Evolutionary conservation across 2,888 invertebrate species (phyloP).

Genomic region (Drosophila helvetica): DNA sequence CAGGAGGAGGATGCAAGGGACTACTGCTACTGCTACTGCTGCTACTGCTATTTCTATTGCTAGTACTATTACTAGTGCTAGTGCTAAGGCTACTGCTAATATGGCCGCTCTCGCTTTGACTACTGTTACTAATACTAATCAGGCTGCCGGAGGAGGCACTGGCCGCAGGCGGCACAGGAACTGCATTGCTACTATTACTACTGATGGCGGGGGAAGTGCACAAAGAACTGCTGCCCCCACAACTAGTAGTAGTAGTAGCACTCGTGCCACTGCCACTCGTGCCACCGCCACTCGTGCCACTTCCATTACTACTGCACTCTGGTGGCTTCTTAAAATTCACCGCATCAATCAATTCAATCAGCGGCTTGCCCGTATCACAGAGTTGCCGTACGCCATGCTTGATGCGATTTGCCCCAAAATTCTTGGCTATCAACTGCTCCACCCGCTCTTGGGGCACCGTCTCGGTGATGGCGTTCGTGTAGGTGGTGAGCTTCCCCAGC

Average conservation of each 20-base stretch:
- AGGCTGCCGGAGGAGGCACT: conserved; percentile 62
- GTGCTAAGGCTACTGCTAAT: conserved; percentile 69
- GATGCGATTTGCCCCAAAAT: conserved; percentile 84
- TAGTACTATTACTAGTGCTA: conserved; percentile 61
- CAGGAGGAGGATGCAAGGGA: conserved; percentile 25
- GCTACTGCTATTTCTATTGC: conserved; percentile 48
- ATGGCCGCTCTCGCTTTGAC: conserved; percentile 76
- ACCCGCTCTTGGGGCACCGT: conserved; percentile 85
- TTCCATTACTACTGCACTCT: conserved; percentile 81
- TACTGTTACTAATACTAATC: conserved; percentile 76
- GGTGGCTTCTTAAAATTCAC: conserved; percentile 84
- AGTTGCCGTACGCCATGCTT: conserved; percentile 84
- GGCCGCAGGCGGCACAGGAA: conserved; percentile 66
- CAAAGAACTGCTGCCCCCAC: conserved; percentile 53
- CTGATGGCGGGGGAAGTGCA: conserved; percentile 68
- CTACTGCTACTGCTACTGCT: conserved; percentile 51
- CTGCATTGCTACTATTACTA: conserved; percentile 63
- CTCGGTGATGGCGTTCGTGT: conserved; percentile 89
- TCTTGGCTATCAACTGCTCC: conserved; percentile 85
- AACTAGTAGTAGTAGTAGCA: conserved; percentile 58
- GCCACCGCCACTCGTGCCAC: conserved; percentile 57
- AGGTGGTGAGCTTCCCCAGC: conserved; percentile 90
- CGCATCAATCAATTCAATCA: conserved; percentile 83
- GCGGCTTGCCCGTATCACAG: conserved; percentile 84
- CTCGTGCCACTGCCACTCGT: conserved; percentile 58